Conservation (phyloP, 2,113 vertebrate species). For the Chaetura pelagica region DNA sequence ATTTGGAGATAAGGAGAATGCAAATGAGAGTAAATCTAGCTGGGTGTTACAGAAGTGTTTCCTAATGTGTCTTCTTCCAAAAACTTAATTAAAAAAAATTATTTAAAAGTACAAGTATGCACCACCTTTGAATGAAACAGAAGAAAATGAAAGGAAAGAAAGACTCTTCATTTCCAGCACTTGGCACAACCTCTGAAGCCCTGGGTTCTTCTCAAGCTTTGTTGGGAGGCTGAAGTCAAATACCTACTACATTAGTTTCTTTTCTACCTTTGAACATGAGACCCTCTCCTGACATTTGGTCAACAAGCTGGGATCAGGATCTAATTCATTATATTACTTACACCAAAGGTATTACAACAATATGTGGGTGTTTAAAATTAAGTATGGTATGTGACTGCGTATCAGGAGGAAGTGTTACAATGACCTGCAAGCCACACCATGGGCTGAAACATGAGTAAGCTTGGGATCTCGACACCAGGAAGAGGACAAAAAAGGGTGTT, state of each 20-base stretch:
- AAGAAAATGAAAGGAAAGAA: neutral
- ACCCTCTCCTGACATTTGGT: neutral
- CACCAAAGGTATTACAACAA: constrained; percentile 3
- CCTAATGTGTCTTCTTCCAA: neutral
- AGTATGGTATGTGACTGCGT: neutral
- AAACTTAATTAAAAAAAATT: neutral
- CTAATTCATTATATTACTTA: neutral
- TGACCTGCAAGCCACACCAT: neutral
- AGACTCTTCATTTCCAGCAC: neutral
- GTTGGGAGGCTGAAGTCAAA: neutral
- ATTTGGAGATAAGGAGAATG: constrained; percentile 2
- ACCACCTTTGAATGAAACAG: neutral
- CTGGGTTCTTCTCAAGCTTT: neutral
- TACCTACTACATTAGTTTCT: neutral
- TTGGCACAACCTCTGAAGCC: neutral
- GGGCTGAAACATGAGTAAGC: neutral
- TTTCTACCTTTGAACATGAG: neutral
- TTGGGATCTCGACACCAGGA: neutral
- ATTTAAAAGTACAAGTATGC: neutral
- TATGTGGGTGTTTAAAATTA: neutral
- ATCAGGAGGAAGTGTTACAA: constrained; percentile 2
- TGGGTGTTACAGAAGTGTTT: constrained; percentile 6
- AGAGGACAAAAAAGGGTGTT: neutral
- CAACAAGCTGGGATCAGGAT: neutral
- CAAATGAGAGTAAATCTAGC: neutral